Evolutionary conservation across 2,797 vertebrate species (phyloP), one percentile per base, ranked within the genome.

Genomic region (Hapalemur alaotrensis): DNA sequence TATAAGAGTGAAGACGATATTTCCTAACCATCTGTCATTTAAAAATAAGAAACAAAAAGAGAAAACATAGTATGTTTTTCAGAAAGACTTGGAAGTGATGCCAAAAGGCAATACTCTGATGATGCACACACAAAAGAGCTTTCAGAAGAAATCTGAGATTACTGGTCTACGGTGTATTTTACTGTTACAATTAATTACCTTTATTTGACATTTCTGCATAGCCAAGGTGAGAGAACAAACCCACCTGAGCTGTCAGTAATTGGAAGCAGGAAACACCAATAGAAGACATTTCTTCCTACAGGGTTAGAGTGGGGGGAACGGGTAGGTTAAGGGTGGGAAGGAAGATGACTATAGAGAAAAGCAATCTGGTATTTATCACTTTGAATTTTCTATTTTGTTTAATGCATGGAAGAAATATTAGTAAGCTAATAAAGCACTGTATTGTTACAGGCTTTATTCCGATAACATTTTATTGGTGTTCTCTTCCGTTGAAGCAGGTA

Each of bases 21-120:
- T 96, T 93, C 91, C 82, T 94, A 95, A 84, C 91, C 93, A 96
- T 76, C 63, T 96, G 95, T 83, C 96, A 96, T 76, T 96, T 95
- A 76, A 93, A 97, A 96, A 90, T 93, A 95, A 95, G 92, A 89
- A 95, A 91, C 61, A 93, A 95, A 95, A 76, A 88, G 67, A 50
- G 50, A 54, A 86, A 96, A 91, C 32, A 50, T 25, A 73, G 76
- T 89, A 57, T 22, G 8, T 65, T 93, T 92, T 91, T 28, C 92
- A 91, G 81, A 91, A 91, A 82, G 63, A 54, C 61, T 92, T 65
- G 46, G 54, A 92, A 59, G 3, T 61, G 20, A 54, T 65, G 38
- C 46, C 75, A 65, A 67, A 97, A 94, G 63, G n/a, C 0, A 0
- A 32, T 23, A 9, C 30, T 70, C 30, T 87, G 86, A 73, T 30